phyloP scores from a whole-genome alignment of 1,140 invertebrate genomes.

The Cardiocondyla obscurior region DNA sequence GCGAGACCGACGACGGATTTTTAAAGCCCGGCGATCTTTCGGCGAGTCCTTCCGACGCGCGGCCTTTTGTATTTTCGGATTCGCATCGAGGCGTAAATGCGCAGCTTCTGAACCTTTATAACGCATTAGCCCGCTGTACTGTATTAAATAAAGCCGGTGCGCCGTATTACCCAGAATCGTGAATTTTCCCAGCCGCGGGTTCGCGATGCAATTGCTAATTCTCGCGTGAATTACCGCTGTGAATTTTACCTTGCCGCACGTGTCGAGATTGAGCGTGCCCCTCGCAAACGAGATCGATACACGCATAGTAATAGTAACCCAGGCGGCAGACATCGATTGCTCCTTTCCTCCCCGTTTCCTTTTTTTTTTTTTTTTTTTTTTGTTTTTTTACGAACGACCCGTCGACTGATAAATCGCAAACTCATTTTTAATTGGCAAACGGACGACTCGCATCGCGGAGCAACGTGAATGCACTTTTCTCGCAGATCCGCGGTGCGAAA shows the following conservation, averaged over 20 bases:
- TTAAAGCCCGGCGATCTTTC: not conserved
- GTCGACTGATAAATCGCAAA: not conserved
- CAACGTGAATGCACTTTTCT: slow-evolving; percentile 47
- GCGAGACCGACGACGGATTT: not conserved
- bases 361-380: not conserved
- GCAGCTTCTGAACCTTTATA: not conserved
- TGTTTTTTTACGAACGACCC: not conserved
- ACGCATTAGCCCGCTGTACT: not conserved
- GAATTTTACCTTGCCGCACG: slow-evolving; percentile 10
- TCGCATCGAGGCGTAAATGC: not conserved
- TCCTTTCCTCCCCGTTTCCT: not conserved
- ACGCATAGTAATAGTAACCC: not conserved
- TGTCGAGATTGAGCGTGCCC: slow-evolving; percentile 1
- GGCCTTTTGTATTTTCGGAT: not conserved
- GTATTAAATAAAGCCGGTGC: not conserved
- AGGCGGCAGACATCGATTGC: not conserved
- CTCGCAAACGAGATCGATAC: slow-evolving; percentile 31
- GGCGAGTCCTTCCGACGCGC: not conserved
- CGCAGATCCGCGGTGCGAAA: not conserved
- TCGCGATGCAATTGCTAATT: not conserved
- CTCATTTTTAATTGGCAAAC: slow-evolving; percentile 41
- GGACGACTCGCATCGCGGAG: slow-evolving; percentile 28
- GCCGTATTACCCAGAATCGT: not conserved
- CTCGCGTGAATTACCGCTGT: not conserved
- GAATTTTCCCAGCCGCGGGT: not conserved